Evolutionary conservation across 37 sponge, comb jelly and placozoan species (phyloP), one percentile per base, ranked within the genome.

Genomic region (Diacarnus erythraeanus): DNA sequence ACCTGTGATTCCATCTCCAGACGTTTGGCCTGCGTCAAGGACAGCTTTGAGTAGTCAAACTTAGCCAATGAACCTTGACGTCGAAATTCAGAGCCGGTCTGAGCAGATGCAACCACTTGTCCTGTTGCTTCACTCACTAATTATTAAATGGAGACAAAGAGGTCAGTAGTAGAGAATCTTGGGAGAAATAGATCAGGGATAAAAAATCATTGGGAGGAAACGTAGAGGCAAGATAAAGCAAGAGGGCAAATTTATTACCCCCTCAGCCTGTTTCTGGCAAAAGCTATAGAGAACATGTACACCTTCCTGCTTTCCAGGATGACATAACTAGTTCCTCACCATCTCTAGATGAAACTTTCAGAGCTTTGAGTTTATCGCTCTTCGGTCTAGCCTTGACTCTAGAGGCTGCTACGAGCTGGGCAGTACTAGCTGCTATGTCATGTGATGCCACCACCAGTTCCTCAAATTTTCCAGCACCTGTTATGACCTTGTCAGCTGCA

Each of bases 341-440:
- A 77, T 56, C 72, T 78, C 82, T 82, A 9, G 94, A 93, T 6
- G 91, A 92, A 18, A 72, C 79, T 73, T 96, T 96, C 59, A 96
- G 77, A 25, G 69, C 69, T 51, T 80, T 85, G 33, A 96, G 75
- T 29, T 76, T 83, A 41, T 88, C 86, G 69, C 97, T 96, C 47
- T 89, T 83, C 1, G 84, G 77, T 63, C 88, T 73, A 35, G 99
- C 97, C 79, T 99, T 99, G 51, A 94, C 97, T 27, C 86, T 72
- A n/a, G 99, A 99, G 42, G 99, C 97, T 20, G 97, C 97, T 64
- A 97, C 99, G 77, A 99, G 86, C 82, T 99, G 99, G 27, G 95
- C 99, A 31, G 99, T 99, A 39, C 97, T 94, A 69, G 97, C 97
- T n/a, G 97, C 95, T 36, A 99, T 96, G 69, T 96, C 97, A 63